These are phyloP conservation scores for Nomada goodeniana DNA, from an alignment of 2,888 invertebrate genomes.

Conservation along the genomic window DNA sequence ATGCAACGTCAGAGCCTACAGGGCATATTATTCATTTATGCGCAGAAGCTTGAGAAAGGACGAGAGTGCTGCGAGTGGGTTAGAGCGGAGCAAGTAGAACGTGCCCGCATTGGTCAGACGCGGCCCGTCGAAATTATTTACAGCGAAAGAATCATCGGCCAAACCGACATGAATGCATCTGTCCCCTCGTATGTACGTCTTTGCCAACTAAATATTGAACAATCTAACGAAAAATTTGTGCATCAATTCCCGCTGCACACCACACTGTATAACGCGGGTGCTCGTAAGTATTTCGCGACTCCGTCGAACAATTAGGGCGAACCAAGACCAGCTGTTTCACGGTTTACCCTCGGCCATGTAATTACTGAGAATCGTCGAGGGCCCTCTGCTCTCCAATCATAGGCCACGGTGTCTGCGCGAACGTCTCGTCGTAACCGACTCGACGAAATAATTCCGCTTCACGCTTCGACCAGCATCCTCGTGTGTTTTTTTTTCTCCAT, in stretches of 20 bases:
- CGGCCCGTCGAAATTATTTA: neutral
- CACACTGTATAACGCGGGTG: no score
- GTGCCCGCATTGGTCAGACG: neutral
- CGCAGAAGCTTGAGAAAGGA: neutral
- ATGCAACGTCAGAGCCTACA: no score
- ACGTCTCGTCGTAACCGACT: neutral
- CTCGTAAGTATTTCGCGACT: neutral
- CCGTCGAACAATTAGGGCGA: slow-evolving; percentile 23
- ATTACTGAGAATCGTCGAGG: slow-evolving; percentile 43
- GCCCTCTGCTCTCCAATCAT: slow-evolving; percentile 14
- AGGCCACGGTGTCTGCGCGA: neutral
- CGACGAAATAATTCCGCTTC: neutral
- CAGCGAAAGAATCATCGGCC: no score
- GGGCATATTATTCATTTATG: neutral
- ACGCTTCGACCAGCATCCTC: neutral
- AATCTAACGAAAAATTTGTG: neutral
- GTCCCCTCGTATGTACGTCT: no score
- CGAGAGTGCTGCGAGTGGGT: neutral
- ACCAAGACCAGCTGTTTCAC: neutral
- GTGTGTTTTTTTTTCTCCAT: slow-evolving; percentile 54
- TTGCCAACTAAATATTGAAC: neutral
- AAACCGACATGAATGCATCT: no score
- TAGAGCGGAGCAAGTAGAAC: neutral
- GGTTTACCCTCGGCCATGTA: slow-evolving; percentile 11
- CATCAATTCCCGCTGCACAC: neutral